Base-by-base conservation (phyloP, 1,140 invertebrate species). In the Phymorhynchus buccinoides region DNA sequence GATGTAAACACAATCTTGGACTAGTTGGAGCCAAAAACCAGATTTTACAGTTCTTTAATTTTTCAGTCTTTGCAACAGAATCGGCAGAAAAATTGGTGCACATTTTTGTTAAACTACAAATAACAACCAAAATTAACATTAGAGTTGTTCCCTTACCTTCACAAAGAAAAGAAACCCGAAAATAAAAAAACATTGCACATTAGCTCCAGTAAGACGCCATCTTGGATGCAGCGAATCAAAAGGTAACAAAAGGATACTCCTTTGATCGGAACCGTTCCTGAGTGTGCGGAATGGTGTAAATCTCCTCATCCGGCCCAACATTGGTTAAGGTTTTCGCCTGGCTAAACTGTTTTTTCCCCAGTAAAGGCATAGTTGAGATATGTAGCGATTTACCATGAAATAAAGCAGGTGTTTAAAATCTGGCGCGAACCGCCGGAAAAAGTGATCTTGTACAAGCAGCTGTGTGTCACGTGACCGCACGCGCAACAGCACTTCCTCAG, bases 181-280 rank as follows among this genome's bases (percentile, higher is more conserved):
- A 30, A 80, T 44, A 41, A 48, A 79, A 68, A 22, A 68, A 80
- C 83, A 32, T 73, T 68, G 41, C 62, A 84, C 83, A 87, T 81
- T 80, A 79, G 52, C 83, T 52, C 84, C 88, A 89, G 90, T 84
- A 87, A 86, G 90, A 89, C 89, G 91, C 91, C 91, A 92, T 92
- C 80, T 92, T 92, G 90, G 89, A 90, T 89, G 85, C 77, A 85
- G 86, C 85, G 84, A 85, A 81, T 87, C 84, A 88, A 86, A 83
- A 84, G 71, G 68, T 83, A 84, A 84, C 80, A 85, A 91, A 92
- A 93, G 90, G 92, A 93, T 93, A 93, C 92, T 89, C 86, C 88
- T 92, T 90, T 22, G 90, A 91, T 90, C 88, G 88, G 85, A 93
- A 92, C 88, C 92, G 89, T 91, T 93, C 92, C 85, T 90, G 89